Evolutionary conservation across 2,797 vertebrate genomes (phyloP), one percentile per base, ranked within the genome.

Genomic region (Danio choprae): DNA sequence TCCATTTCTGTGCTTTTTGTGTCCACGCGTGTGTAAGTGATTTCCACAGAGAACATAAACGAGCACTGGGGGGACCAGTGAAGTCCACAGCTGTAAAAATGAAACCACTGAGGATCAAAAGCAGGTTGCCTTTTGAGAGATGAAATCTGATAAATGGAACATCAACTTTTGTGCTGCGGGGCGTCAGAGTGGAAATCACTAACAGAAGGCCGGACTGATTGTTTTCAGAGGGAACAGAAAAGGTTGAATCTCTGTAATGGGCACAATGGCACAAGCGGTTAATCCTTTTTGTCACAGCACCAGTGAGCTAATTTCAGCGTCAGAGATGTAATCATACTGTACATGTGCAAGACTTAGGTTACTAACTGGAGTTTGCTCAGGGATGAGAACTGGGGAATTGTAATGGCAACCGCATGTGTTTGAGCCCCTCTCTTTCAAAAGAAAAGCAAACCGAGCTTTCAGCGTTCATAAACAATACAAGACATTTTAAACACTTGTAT

Each of bases 371-470:
- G 86, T 84, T 85, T 86, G 83, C 29, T 69, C 56, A 18, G 65
- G 12, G 43, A 90, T 87, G 88, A 84, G 74, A 79, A 62, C 6
- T n/a, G 70, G 68, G 84, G 80, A 72, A 60, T 73, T 84, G 77
- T 92, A 92, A 93, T 92, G 65, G 84, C 83, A 92, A 91, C 92
- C 89, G 88, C 83, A 86, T 92, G 88, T 68, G 86, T 86, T 84
- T 13, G 51, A 56, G 29, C 77, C 46, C 43, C 44, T 82, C 85
- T 81, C 77, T 68, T 81, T 60, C 46, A 86, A 84, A 90, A 88
- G 86, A 87, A 88, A 91, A 90, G 86, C 89, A 91, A 90, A 91
- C 86, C 0, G 60, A 80, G 64, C 75, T 84, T 84, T 74, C 59
- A 84, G 84, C 81, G 79, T 79, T 74, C 74, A 82, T 87, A 90